Evolutionary conservation across 2,888 invertebrate species (phyloP).

Genomic region (Dugesia japonica): DNA sequence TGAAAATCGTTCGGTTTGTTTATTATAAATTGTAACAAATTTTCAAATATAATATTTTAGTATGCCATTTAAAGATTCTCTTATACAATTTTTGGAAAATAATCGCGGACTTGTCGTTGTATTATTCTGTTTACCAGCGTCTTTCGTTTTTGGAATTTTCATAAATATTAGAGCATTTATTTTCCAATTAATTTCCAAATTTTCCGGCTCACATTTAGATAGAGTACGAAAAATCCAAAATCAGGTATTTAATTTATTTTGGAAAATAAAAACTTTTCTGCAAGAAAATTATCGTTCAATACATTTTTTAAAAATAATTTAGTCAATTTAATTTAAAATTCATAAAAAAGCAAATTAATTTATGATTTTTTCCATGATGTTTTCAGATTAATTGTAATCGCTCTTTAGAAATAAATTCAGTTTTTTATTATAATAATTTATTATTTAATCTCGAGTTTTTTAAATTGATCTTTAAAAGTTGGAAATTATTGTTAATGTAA

Average conservation of each 20-base stretch:
- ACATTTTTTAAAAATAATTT: too few relatives aligned
- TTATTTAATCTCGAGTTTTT: too few relatives aligned
- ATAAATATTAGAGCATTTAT: conserved; percentile 48
- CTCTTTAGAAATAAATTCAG: too few relatives aligned
- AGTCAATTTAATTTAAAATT: too few relatives aligned
- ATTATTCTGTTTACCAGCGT: conserved; percentile 57
- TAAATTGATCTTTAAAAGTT: too few relatives aligned
- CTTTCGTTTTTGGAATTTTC: conserved; percentile 53
- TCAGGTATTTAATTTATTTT: background rate
- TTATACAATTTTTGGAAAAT: conserved; percentile 53
- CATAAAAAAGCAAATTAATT: too few relatives aligned
- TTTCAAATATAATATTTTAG: background rate
- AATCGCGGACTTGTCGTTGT: conserved; percentile 55
- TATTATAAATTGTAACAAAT: background rate
- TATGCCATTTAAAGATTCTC: conserved; percentile 17
- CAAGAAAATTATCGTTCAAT: too few relatives aligned
- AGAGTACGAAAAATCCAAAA: conserved; percentile 41
- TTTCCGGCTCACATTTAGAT: conserved; percentile 38
- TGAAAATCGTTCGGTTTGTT: background rate
- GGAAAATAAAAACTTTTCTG: background rate
- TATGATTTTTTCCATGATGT: too few relatives aligned
- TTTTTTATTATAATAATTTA: too few relatives aligned
- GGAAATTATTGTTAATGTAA: too few relatives aligned
- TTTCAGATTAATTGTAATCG: too few relatives aligned
- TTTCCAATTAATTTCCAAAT: conserved; percentile 45